phyloP scores from a whole-genome alignment of 1,140 invertebrate genomes.

The Periplaneta americana region DNA sequence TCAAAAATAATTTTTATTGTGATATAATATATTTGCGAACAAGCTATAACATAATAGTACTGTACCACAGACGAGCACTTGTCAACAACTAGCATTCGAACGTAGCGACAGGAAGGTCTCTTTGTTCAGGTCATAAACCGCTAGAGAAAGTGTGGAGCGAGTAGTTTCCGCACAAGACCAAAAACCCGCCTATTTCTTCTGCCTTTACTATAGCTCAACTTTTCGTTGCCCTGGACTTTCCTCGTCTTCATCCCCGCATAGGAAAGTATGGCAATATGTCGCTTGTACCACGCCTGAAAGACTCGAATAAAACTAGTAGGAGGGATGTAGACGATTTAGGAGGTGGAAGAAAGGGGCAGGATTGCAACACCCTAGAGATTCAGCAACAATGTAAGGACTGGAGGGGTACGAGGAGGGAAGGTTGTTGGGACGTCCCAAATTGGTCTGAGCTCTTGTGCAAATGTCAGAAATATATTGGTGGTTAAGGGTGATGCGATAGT shows the following conservation, averaged over 20 bases:
- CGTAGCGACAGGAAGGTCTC: too few species aligned
- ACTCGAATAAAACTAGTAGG: neutral
- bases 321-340: neutral
- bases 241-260: neutral
- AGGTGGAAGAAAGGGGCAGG: neutral
- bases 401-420: neutral
- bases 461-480: conserved; percentile 12
- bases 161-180: too few species aligned
- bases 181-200: too few species aligned
- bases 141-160: too few species aligned
- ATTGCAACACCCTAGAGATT: neutral
- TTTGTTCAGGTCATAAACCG: too few species aligned
- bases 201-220: neutral
- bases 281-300: neutral
- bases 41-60: too few species aligned
- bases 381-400: neutral
- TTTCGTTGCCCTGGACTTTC: neutral
- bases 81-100: too few species aligned
- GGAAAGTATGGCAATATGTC: neutral
- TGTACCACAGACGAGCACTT: too few species aligned
- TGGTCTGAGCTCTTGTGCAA: conserved; percentile 6
- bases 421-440: neutral
- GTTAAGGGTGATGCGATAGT: conserved; percentile 2
- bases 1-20: too few species aligned
- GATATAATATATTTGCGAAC: too few species aligned